A percentile compares a stretch with the other conserved stretches of the same genome.
Conservation (phyloP, 2,113 vertebrate species). For the Caranx ignobilis region DNA sequence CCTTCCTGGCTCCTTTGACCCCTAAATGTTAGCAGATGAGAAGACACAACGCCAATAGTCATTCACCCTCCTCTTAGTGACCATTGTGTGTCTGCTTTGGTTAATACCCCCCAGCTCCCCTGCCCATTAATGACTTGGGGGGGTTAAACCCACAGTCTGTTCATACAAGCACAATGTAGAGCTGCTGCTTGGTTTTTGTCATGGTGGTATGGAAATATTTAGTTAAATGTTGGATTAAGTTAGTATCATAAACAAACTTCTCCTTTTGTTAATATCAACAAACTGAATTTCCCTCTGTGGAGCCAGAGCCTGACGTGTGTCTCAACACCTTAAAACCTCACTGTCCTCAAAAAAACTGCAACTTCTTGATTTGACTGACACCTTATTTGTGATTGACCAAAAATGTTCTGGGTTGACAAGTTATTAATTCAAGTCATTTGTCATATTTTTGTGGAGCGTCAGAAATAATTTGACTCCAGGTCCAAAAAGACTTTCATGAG, state of each 20-base stretch:
- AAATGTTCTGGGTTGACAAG: no score
- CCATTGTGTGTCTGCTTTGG: slow-evolving; percentile 78
- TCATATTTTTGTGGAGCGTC: no score
- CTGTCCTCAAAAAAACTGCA: no score
- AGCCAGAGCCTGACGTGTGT: no score
- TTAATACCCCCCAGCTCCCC: slow-evolving; percentile 66
- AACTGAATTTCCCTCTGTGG: no score
- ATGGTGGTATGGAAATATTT: slow-evolving; percentile 20
- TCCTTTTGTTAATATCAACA: no score
- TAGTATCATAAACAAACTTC: not conserved
- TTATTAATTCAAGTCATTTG: no score
- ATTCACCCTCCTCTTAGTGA: slow-evolving; percentile 80
- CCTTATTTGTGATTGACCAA: no score
- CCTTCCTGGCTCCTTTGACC: slow-evolving; percentile 82
- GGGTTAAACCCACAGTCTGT: slow-evolving; percentile 70
- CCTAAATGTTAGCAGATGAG: slow-evolving; percentile 85
- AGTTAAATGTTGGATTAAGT: not conserved
- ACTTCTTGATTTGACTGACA: no score
- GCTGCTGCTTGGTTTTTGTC: slow-evolving; percentile 32
- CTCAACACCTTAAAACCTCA: no score
- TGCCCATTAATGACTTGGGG: slow-evolving; percentile 65
- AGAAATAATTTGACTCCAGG: no score
- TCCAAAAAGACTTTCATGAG: no score
- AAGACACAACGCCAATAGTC: slow-evolving; percentile 83
- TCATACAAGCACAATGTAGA: slow-evolving; percentile 39